Base-by-base conservation (phyloP, 92 coral and sea anemone genomes). In the Epizoanthus illoricatus region DNA sequence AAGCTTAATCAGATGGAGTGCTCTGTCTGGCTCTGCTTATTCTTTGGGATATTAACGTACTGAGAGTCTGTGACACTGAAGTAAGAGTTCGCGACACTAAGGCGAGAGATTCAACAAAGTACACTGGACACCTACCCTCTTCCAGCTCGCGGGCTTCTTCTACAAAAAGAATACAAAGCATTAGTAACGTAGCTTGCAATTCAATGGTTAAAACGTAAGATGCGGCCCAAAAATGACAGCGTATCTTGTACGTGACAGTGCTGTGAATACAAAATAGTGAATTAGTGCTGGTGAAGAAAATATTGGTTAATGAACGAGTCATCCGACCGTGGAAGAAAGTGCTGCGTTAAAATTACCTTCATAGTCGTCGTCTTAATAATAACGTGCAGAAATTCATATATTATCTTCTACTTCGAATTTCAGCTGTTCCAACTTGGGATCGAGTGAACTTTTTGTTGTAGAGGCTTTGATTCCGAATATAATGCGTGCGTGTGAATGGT, bases 241-340 rank as follows among this genome's bases (percentile, higher is more conserved):
- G 8, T 78, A 8, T 45, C 82, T 43, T 62, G 71, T 42, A 15
- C 69, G 28, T 21, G 49, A 63, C 42, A 19, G 82, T 63, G 82
- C 58, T 76, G 49, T 62, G 69, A 58, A 39, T 33, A n/a, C 64
- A 21, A 24, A 63, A 63, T 43, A 68, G 49, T 10, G 36, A 21
- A 58, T 62, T 60, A 78, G 82, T 78, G 71, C 82, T 78, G 82
- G 60, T 40, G 60, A 62, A 17, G 24, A 42, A 62, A 63, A 19
- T 39, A 19, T 39, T 68, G 17, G 72, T 68, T 68, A 68, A 68
- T 68, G 45, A 68, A 9, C 40, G 72, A 10, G 20, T 33, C 18
- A 10, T 13, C 43, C 72, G 72, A 68, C 17, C 8, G 72, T 21
- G 10, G 18, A 7, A 68, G 40, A 18, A 15, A 39, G 65, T 61